phyloP scores from a whole-genome alignment of 1,140 invertebrate species.

The Stenopsyche tienmushanensis region DNA sequence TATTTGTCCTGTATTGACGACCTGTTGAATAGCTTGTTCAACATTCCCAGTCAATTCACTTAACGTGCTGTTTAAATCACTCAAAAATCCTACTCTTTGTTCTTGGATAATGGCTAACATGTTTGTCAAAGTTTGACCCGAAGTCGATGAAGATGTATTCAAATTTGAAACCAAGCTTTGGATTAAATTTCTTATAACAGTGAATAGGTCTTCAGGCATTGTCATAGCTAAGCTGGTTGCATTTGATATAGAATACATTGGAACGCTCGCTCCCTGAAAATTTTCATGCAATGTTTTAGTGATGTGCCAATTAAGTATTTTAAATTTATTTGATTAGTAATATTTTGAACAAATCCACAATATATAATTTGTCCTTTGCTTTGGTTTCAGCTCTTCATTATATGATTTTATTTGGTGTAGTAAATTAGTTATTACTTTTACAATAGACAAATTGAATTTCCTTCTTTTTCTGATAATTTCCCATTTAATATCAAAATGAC shows the following conservation, averaged over 20 bases:
- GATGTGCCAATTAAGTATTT: no score
- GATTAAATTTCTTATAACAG: conserved; percentile 43
- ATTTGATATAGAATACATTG: neutral
- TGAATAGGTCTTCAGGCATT: neutral
- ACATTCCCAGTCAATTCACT: conserved; percentile 42
- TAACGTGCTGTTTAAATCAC: conserved; percentile 43
- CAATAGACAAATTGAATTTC: no score
- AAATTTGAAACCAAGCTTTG: conserved; percentile 44
- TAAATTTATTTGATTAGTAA: no score
- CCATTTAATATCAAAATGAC: no score
- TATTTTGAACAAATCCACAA: no score
- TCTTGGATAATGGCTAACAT: conserved; percentile 43
- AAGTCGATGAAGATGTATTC: conserved; percentile 42
- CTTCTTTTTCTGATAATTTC: no score
- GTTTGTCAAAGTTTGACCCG: conserved; percentile 38
- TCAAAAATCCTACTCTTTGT: conserved; percentile 40
- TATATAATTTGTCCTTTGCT: no score
- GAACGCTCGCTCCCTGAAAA: neutral
- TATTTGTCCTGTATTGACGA: conserved; percentile 42
- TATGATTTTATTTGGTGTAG: no score
- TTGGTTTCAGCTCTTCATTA: no score
- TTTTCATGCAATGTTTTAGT: neutral
- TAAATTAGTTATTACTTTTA: no score
- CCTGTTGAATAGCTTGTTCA: conserved; percentile 40
- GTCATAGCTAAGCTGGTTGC: neutral